Evolutionary conservation across 2,888 invertebrate genomes (phyloP).

Genomic region (Malacosoma neustria): DNA sequence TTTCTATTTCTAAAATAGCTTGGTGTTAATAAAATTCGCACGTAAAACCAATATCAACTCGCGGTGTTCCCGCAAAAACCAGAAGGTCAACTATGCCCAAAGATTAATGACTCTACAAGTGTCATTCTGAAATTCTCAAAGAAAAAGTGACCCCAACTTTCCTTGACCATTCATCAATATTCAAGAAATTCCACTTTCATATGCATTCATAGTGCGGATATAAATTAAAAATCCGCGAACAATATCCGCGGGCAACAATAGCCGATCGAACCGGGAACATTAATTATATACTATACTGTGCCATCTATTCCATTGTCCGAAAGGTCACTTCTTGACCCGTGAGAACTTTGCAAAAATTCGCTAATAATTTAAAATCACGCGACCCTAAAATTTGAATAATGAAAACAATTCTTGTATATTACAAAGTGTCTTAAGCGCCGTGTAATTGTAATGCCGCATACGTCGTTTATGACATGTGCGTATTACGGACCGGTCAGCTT

Average conservation of each 20-base stretch:
- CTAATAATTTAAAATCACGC: conserved; percentile 40
- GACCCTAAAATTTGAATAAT: conserved; percentile 73
- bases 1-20: too few relatives aligned
- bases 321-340: conserved; percentile 71
- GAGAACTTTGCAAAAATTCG: conserved; percentile 50
- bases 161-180: conserved; percentile 52
- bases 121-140: conserved; percentile 40
- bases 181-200: conserved; percentile 67
- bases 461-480: not conserved
- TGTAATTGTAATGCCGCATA: not conserved
- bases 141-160: conserved; percentile 23
- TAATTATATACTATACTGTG: conserved; percentile 68
- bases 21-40: too few relatives aligned
- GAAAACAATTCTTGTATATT: conserved; percentile 56
- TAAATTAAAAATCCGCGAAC: conserved; percentile 43
- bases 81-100: conserved; percentile 44
- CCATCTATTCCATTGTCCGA: conserved; percentile 51
- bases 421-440: not conserved
- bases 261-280: conserved; percentile 41
- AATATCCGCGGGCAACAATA: conserved; percentile 61
- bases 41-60: too few relatives aligned
- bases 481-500: conserved; percentile 30
- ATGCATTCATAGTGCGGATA: conserved; percentile 38
- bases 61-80: conserved; percentile 17
- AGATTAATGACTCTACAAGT: conserved; percentile 54